Base-by-base conservation (phyloP, 2,888 invertebrate species). In the Julus scanicus region DNA sequence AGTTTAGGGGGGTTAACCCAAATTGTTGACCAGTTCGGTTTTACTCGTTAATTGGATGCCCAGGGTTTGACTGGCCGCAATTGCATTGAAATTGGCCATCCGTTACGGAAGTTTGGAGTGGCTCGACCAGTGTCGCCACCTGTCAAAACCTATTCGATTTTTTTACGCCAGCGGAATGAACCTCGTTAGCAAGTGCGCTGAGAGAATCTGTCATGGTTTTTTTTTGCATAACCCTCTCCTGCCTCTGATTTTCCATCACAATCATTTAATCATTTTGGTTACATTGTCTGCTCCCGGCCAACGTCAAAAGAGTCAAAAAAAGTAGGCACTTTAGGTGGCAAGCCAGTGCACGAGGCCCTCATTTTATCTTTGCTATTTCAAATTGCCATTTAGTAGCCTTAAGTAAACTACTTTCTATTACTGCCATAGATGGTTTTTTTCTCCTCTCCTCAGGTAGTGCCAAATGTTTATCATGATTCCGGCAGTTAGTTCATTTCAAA, bases 271-370 rank as follows among this genome's bases (percentile, higher is more conserved):
- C 85, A 85, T 85, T 49, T 44, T 13, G 37, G 15, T 80, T 37
- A 80, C 80, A 80, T 85, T 85, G 85, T 85, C 85, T 29, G 85
- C 85, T 85, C 85, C 85, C 85, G 85, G 85, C 44, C 44, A 85
- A 85, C 85, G 44, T 85, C 85, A 85, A 85, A 84, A 44, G 85
- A 48, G 85, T 85, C n/a, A 44, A 85, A 85, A 85, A 85, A 48
- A 44, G 20, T 29, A 85, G 29, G 85, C 85, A 85, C 85, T 29
- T 11, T 37, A 80, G 80, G 49, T 85, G 85, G 85, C 85, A 40
- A 44, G 40, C 44, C 48, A 40, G 84, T n/a, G 15, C 71, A 29
- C 15, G 37, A 13, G 29, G 29, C 15, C 29, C 71, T 71, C 80
- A 37, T 80, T 37, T 80, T 80, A 80, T 13, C 1, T 80, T 37